Base-by-base conservation (phyloP, 2,113 vertebrate species). In the Paramormyrops kingsleyae region DNA sequence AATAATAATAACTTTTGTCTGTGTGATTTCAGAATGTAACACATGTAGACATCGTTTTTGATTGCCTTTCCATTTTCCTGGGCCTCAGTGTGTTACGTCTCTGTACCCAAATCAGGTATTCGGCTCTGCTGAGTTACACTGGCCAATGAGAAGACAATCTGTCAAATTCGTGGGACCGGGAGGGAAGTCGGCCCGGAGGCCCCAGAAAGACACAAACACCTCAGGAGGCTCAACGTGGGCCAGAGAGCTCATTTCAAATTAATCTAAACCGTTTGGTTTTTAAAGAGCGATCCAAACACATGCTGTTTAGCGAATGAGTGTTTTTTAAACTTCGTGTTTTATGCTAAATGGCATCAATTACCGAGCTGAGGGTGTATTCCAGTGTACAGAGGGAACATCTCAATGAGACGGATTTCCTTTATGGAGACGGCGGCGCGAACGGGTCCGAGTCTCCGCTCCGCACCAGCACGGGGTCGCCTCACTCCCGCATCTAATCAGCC, bases 311-410 rank as follows among this genome's bases (percentile, higher is more conserved):
- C 15, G 17, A 39, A 77, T 19, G 35, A 80, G 35, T 80, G 13
- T 80, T 42, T 80, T 42, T 17, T 1, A 92, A 92, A 94, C 91
- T 89, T 90, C 90, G 93, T 91, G 91, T 91, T 92, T 92, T 90
- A 91, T 90, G 92, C 92, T 91, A 90, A 93, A 94, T 92, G 94
- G 94, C 94, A 96, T 96, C 95, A 95, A 96, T 96, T 96, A 96
- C 95, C 93, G 93, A 13, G 93, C 93, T 93, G 92, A 92, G 94
- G 92, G 93, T 94, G 94, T 94, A 92, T 93, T 91, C 92, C 93
- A 91, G 91, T 92, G 92, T 90, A 89, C 89, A 89, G 19, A 92
- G 92, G 92, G 94, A 94, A 94, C 94, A 92, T 93, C 94, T 94
- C 94, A 95, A 95, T 94, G 95, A 95, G 93, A 93, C 92, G 92